Evolutionary conservation across 2,797 vertebrate genomes (phyloP), one percentile per base, ranked within the genome.

Genomic region (Eulemur mongoz): DNA sequence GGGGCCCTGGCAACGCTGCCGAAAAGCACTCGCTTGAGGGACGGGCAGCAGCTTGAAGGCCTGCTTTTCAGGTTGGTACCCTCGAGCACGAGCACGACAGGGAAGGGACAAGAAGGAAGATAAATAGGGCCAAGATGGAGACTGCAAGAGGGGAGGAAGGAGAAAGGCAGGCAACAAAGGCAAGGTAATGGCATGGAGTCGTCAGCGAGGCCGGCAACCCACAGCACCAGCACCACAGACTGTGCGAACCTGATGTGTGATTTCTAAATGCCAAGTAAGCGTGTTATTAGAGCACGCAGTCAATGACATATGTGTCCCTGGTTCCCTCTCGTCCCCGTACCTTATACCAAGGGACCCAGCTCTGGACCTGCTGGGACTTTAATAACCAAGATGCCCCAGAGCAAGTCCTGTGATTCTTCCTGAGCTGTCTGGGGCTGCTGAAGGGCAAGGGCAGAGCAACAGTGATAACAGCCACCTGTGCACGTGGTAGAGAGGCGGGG

Each of bases 141-240:
- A 23, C 2, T 2, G 38, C 32, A 30, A 8, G 63, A 2, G 0
- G 59, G 52, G 12, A n/a, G 27, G 30, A 61, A 38, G 38, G 50
- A 18, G n/a, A 65, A 45, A 15, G 0, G 13, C 32, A 25, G 20
- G 43, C 52, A 25, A 57, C 43, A 27, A 75, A 43, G 12, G n/a
- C 1, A 40, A 70, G 13, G 10, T 15, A 11, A 4, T 9, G 27
- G 15, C n/a, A 7, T 0, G 1, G 30, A 30, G 73, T 20, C 2
- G 22, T 3, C 20, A 3, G 4, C 10, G 35, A 0, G 4, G 18
- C 76, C 8, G 43, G 23, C 1, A 11, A 6, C 27, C 32, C 63
- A 4, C 0, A 2, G 32, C 22, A 40, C n/a, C 13, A 25, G 15
- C 1, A 6, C 8, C 40, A 1, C 4, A 10, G 52, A 32, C 8